Conservation (phyloP, 2,113 vertebrate species). For the Melanerpes aurifrons region DNA sequence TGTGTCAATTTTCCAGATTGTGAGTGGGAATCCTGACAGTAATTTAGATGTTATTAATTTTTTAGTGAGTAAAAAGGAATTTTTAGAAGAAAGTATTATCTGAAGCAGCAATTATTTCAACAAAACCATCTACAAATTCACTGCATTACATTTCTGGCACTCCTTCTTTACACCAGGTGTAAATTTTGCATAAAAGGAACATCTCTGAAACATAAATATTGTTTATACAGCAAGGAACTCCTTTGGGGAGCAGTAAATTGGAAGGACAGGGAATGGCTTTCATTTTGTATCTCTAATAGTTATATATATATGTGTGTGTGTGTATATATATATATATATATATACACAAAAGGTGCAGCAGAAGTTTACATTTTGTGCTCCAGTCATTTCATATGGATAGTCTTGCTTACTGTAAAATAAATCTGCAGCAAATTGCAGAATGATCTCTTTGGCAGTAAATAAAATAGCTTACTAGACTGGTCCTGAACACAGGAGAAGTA, state of each 20-base stretch:
- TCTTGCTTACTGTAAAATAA: background rate
- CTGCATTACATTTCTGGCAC: background rate
- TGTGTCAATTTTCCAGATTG: background rate
- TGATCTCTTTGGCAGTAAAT: background rate
- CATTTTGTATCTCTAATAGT: background rate
- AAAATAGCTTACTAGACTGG: background rate
- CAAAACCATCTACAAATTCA: background rate
- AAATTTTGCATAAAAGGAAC: constrained; percentile 21
- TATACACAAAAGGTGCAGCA: background rate
- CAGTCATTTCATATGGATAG: background rate
- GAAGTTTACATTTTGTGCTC: background rate
- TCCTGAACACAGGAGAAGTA: background rate
- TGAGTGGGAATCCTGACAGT: background rate
- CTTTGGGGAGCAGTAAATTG: background rate
- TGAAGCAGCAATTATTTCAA: background rate
- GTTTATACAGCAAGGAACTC: background rate
- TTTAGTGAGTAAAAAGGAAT: background rate
- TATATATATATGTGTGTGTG: too few relatives aligned
- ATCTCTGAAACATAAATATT: background rate
- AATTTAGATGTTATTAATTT: background rate
- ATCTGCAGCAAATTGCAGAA: background rate
- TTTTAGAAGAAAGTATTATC: background rate
- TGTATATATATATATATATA: too few relatives aligned
- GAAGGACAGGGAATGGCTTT: background rate
- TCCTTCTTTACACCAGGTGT: background rate